Conservation (phyloP, 1,140 invertebrate genomes). For the Thrips palmi region DNA sequence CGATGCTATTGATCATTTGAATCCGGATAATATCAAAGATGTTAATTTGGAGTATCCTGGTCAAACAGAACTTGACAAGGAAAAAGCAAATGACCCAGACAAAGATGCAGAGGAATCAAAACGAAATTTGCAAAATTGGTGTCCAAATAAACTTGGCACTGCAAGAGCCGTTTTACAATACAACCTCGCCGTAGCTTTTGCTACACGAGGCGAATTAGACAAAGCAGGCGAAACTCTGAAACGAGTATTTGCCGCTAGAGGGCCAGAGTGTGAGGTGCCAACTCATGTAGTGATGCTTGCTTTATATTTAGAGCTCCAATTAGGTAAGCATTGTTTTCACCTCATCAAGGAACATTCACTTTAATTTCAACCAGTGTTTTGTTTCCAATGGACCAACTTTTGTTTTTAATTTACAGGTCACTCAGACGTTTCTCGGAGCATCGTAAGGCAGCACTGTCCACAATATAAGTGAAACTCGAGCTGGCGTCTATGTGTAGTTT, state of each 20-base stretch:
- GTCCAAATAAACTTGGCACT: slow-evolving; percentile 40
- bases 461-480: too few relatives aligned
- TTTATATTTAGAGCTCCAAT: slow-evolving; percentile 49
- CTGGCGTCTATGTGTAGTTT: too few relatives aligned
- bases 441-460: too few relatives aligned
- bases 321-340: slow-evolving; percentile 30
- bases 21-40: slow-evolving; percentile 53
- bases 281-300: slow-evolving; percentile 50
- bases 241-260: slow-evolving; percentile 38
- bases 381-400: too few relatives aligned
- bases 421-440: too few relatives aligned
- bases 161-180: slow-evolving; percentile 54
- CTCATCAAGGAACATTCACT: too few relatives aligned
- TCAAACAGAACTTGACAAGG: too few relatives aligned
- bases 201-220: slow-evolving; percentile 54
- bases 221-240: slow-evolving; percentile 50
- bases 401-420: too few relatives aligned
- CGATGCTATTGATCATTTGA: slow-evolving; percentile 70
- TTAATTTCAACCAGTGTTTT: too few relatives aligned
- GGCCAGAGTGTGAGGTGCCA: slow-evolving; percentile 39
- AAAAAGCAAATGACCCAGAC: too few relatives aligned
- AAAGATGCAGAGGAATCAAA: slow-evolving; percentile 9
- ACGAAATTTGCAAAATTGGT: slow-evolving; percentile 32
- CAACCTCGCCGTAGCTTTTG: slow-evolving; percentile 60
- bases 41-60: slow-evolving; percentile 18